Percentiles rank a stretch among this genome's conserved stretches.
These are phyloP conservation scores for Vidua chalybeata DNA, from an alignment of 2,113 vertebrate species.

Conservation along the genomic window DNA sequence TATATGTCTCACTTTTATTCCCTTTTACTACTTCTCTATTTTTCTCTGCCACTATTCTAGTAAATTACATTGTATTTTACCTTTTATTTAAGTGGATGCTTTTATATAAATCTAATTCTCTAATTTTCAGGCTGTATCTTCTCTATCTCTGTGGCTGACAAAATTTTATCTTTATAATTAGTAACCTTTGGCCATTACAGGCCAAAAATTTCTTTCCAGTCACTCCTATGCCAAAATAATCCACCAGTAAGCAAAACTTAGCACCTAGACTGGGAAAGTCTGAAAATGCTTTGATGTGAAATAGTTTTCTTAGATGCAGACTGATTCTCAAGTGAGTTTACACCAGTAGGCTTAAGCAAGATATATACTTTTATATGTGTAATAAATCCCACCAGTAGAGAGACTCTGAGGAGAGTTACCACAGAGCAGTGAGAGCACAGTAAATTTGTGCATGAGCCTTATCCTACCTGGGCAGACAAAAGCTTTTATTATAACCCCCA, in stretches of 20 bases:
- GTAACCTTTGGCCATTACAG: background rate
- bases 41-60: background rate
- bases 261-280: background rate
- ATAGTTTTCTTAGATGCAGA: background rate
- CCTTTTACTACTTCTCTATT: background rate
- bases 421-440: background rate
- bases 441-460: constrained; percentile 1
- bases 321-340: background rate
- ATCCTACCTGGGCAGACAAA: constrained; percentile 25
- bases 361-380: background rate
- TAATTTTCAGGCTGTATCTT: background rate
- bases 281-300: background rate
- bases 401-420: background rate
- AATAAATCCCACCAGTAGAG: background rate
- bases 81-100: background rate
- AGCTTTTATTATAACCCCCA: background rate
- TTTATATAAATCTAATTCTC: background rate
- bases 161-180: background rate
- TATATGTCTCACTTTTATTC: background rate
- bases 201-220: background rate
- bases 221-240: background rate
- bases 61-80: background rate
- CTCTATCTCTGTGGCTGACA: background rate
- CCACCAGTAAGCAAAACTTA: background rate
- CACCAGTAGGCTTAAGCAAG: background rate